phyloP scores from a whole-genome alignment of 2,113 vertebrate genomes.

The Lepisosteus osseus region DNA sequence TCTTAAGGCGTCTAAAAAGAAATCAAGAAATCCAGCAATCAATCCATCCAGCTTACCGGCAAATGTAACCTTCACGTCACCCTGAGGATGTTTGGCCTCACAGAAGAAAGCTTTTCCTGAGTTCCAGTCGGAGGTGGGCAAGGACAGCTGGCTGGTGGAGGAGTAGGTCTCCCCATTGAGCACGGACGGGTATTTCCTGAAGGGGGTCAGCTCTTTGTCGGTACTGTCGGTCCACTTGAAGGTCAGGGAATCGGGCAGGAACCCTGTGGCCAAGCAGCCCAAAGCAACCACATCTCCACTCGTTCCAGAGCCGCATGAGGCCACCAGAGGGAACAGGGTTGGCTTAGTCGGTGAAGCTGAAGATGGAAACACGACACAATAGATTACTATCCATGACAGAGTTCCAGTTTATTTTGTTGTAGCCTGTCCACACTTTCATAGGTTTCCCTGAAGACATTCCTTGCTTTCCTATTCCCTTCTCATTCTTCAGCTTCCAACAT shows the following conservation, averaged over 20 bases:
- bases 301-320: constrained; percentile 35
- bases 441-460: no score
- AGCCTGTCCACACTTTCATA: no score
- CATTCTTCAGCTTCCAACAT: no score
- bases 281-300: constrained; percentile 30
- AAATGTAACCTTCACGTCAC: no score
- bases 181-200: constrained; percentile 36
- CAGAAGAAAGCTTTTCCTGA: constrained; percentile 15
- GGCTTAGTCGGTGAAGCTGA: constrained; percentile 29
- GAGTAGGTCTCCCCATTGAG: constrained; percentile 7
- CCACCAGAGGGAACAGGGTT: constrained; percentile 53
- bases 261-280: constrained; percentile 68
- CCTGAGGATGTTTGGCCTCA: rapidly evolving
- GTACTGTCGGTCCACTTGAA: constrained; percentile 51
- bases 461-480: no score
- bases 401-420: no score
- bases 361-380: not conserved
- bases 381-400: no score
- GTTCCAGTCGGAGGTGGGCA: constrained; percentile 26
- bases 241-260: constrained; percentile 45
- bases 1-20: no score
- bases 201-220: rapidly evolving
- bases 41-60: constrained; percentile 15
- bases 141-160: constrained; percentile 47
- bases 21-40: no score